A percentile compares a stretch with the other conserved stretches of the same genome.
These are phyloP conservation scores for Eilema sororculum DNA, from an alignment of 2,888 invertebrate genomes.

Conservation along the genomic window DNA sequence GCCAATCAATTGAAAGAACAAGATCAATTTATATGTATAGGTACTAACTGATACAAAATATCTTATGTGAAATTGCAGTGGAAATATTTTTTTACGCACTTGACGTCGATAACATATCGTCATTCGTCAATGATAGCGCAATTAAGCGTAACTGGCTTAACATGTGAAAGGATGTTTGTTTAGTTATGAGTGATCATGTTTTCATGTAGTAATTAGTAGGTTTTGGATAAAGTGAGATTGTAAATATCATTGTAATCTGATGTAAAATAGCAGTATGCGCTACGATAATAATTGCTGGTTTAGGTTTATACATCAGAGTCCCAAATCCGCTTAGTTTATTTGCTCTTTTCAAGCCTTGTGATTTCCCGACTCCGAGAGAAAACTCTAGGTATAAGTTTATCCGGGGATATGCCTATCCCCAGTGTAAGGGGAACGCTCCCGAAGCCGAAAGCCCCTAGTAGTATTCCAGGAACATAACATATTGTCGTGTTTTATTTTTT, in stretches of 20 bases:
- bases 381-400: too few species aligned
- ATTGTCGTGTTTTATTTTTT: too few species aligned
- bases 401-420: too few species aligned
- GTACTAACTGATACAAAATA: background rate
- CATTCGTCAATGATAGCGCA: background rate
- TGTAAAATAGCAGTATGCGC: background rate
- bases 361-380: too few species aligned
- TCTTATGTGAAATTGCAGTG: conserved; percentile 1
- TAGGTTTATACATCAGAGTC: too few species aligned
- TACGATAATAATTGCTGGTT: background rate
- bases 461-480: too few species aligned
- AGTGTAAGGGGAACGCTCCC: too few species aligned
- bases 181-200: background rate
- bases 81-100: conserved; percentile 10
- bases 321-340: too few species aligned
- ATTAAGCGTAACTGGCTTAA: background rate
- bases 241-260: background rate
- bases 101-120: conserved; percentile 1
- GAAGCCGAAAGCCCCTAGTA: too few species aligned
- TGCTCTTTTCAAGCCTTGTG: too few species aligned
- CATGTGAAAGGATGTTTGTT: background rate
- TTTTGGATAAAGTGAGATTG: background rate
- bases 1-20: conserved; percentile 30
- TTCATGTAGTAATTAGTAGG: background rate
- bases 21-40: conserved; percentile 22